These are phyloP conservation scores for Schizopygopsis malacanthus DNA, from an alignment of 2,797 vertebrate species.

Conservation along the genomic window DNA sequence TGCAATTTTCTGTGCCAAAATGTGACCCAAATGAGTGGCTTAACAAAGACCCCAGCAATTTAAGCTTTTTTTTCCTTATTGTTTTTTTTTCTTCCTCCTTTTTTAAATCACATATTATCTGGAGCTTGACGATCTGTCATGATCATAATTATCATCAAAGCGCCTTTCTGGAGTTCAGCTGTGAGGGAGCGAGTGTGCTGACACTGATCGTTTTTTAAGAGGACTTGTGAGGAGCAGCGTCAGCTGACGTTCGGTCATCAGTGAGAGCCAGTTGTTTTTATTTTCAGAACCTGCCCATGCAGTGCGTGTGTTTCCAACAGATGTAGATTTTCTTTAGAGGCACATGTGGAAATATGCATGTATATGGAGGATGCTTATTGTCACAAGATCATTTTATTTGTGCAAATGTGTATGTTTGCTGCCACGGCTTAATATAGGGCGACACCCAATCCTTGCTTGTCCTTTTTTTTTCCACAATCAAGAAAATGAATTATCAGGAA, in stretches of 20 bases:
- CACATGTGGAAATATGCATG: slow-evolving; percentile 30
- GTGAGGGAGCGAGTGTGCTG: slow-evolving; percentile 37
- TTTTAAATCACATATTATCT: slow-evolving; percentile 56
- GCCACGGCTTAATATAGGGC: slow-evolving; percentile 37
- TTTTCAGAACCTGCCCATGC: neutral
- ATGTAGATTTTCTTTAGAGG: slow-evolving; percentile 25
- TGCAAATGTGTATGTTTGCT: slow-evolving; percentile 25
- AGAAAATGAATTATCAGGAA: slow-evolving; percentile 57
- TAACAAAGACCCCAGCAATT: slow-evolving; percentile 57
- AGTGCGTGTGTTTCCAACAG: slow-evolving; percentile 24
- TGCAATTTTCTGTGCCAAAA: slow-evolving; percentile 58
- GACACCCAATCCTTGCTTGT: neutral
- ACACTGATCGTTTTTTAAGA: slow-evolving; percentile 40
- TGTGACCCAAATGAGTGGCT: slow-evolving; percentile 52
- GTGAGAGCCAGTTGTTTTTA: slow-evolving; percentile 34
- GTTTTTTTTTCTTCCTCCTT: slow-evolving; percentile 44
- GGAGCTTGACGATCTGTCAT: slow-evolving; percentile 55
- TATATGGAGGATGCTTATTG: neutral
- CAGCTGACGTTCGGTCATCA: slow-evolving; percentile 20
- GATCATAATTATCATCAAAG: slow-evolving; percentile 58
- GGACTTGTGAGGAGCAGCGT: slow-evolving; percentile 53
- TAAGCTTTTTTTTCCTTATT: slow-evolving; percentile 48
- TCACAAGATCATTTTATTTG: slow-evolving; percentile 50
- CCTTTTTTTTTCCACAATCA: slow-evolving; percentile 32
- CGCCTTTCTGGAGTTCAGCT: slow-evolving; percentile 35